These are phyloP conservation scores for Austrolebias charrua DNA, from an alignment of 2,797 vertebrate species.

Conservation along the genomic window DNA sequence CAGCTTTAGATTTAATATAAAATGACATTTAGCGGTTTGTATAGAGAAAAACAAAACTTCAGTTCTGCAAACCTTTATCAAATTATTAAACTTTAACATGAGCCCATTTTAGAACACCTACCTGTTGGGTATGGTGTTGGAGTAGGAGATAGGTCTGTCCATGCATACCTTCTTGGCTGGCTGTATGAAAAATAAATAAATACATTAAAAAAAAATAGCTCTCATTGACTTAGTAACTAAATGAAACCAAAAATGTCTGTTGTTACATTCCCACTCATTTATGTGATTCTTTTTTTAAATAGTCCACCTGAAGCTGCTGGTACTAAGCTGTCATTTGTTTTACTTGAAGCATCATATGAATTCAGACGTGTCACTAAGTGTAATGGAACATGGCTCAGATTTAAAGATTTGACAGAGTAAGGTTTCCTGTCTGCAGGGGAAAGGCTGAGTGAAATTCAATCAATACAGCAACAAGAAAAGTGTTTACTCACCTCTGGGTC, in stretches of 20 bases:
- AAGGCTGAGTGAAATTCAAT: constrained; percentile 16
- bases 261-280: neutral
- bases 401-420: neutral
- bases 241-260: neutral
- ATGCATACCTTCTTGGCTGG: constrained; percentile 70
- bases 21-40: no score
- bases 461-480: constrained; percentile 11
- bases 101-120: constrained; percentile 39
- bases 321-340: neutral
- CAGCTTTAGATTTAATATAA: no score
- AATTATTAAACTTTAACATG: no score
- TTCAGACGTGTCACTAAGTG: neutral
- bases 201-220: no score
- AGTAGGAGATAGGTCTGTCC: constrained; percentile 70
- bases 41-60: no score
- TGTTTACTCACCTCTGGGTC: constrained; percentile 69
- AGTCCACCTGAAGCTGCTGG: neutral
- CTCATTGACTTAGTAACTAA: no score
- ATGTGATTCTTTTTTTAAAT: neutral
- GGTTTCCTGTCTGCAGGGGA: neutral
- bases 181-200: constrained; percentile 43
- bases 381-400: neutral
- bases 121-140: constrained; percentile 76
- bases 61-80: no score
- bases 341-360: neutral